Conservation (phyloP, 2,113 vertebrate genomes). For the Gymnobelideus leadbeateri region DNA sequence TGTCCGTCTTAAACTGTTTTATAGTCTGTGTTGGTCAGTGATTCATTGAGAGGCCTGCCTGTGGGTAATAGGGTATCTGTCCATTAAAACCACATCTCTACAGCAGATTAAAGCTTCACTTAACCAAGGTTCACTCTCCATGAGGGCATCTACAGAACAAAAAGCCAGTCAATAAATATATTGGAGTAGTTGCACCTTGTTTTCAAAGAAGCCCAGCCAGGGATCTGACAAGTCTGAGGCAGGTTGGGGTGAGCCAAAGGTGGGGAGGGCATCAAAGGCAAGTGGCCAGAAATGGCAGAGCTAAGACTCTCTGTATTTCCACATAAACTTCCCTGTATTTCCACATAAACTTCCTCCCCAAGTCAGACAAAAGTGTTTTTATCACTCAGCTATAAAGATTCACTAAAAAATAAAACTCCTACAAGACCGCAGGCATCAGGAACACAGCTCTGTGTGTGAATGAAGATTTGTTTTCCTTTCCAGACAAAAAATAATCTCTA, state of each 20-base stretch:
- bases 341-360: neutral
- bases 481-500: neutral
- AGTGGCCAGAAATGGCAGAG: neutral
- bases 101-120: neutral
- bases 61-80: accelerated
- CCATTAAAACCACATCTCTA: neutral
- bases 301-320: neutral
- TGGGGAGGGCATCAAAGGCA: neutral
- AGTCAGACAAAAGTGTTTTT: neutral
- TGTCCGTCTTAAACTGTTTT: neutral
- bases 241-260: neutral
- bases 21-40: conserved; percentile 9
- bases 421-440: neutral
- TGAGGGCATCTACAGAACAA: neutral
- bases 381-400: neutral
- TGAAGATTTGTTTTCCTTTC: neutral
- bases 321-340: neutral
- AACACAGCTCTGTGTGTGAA: neutral
- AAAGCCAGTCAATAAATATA: neutral
- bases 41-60: neutral
- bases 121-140: neutral
- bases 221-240: neutral
- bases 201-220: neutral
- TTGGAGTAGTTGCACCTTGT: conserved; percentile 3
- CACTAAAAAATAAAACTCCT: neutral